These are phyloP conservation scores for Erethizon dorsatum DNA, from an alignment of 2,797 vertebrate genomes.

Conservation along the genomic window DNA sequence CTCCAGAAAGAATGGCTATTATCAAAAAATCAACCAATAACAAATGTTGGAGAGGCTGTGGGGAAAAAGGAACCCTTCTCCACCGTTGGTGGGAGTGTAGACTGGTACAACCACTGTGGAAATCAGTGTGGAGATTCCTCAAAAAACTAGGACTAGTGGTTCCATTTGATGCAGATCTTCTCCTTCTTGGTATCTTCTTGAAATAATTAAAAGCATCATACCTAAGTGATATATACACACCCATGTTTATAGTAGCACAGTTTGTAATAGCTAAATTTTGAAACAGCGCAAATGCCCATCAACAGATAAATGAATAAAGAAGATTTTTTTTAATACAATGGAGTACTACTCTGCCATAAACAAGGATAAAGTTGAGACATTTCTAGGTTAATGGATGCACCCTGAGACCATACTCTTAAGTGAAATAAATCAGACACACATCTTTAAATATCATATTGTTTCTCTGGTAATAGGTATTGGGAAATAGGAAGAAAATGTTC, in stretches of 20 bases:
- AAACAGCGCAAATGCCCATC: not conserved
- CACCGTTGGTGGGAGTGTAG: not conserved
- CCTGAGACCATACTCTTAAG: not conserved
- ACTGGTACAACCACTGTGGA: not conserved
- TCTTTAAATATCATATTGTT: not conserved
- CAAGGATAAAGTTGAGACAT: not conserved
- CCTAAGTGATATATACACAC: not conserved
- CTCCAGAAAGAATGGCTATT: not conserved
- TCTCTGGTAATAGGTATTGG: not conserved
- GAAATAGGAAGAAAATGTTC: not conserved
- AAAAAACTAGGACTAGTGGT: not conserved
- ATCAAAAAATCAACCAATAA: not conserved
- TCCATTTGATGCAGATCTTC: not conserved
- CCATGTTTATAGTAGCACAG: not conserved
- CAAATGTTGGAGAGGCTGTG: not conserved
- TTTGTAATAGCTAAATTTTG: not conserved
- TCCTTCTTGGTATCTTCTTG: not conserved
- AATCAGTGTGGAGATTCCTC: not conserved
- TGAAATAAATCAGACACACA: not conserved
- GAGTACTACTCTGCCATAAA: not conserved
- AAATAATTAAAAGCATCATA: not conserved
- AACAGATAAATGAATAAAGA: not conserved
- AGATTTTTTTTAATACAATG: not conserved
- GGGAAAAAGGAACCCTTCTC: not conserved
- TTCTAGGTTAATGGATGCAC: not conserved